Percentiles rank a stretch among this genome's conserved stretches.
phyloP scores from a whole-genome alignment of 2,888 invertebrate species.

The Synergus japonicus region DNA sequence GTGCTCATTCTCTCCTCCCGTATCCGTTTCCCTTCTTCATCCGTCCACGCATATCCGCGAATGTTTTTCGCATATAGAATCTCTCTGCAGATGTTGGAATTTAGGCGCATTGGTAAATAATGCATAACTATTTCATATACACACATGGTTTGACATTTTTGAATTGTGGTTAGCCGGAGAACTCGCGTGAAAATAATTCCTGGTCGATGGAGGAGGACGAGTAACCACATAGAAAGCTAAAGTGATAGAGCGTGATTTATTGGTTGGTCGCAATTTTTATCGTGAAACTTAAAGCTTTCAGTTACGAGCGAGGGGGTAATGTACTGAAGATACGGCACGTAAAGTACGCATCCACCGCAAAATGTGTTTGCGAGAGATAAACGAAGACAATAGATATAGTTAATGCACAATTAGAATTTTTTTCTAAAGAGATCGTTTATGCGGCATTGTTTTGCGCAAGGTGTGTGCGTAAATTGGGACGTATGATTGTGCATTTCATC shows the following conservation, averaged over 20 bases:
- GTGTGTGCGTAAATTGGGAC: background rate
- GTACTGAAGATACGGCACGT: constrained; percentile 45
- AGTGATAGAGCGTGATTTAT: constrained; percentile 65
- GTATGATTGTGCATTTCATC: constrained; percentile 3
- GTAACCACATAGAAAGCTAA: constrained; percentile 60
- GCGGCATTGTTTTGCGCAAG: constrained; percentile 6
- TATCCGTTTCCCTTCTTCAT: constrained; percentile 43
- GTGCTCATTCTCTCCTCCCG: constrained; percentile 60
- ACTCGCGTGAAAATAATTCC: background rate
- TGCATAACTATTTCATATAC: background rate
- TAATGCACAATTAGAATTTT: background rate
- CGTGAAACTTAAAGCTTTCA: constrained; percentile 57
- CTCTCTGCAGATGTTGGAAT: background rate
- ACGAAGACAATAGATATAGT: background rate
- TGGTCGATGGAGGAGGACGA: constrained; percentile 40
- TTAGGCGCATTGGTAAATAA: background rate
- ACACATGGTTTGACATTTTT: background rate
- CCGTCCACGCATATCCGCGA: constrained; percentile 24
- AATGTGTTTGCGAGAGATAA: constrained; percentile 25
- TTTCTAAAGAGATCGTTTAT: background rate
- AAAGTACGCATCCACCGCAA: constrained; percentile 52
- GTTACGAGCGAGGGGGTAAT: constrained; percentile 51
- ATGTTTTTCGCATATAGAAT: constrained; percentile 6
- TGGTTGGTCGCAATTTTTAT: constrained; percentile 62
- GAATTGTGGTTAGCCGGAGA: constrained; percentile 13